Conservation (phyloP, 1,140 invertebrate species). For the Acyrthosiphon pisum region DNA sequence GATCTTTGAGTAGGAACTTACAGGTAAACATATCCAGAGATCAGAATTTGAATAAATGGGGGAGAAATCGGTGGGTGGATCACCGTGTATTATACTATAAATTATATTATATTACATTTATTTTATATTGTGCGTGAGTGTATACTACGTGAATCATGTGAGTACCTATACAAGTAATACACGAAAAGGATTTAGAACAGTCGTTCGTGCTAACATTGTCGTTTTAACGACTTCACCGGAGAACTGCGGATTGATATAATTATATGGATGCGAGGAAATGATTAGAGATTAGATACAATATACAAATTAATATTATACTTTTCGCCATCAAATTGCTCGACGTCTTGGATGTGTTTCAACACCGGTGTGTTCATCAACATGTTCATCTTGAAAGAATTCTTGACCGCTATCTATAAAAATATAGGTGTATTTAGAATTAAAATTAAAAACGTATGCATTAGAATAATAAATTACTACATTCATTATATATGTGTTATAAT, state of each 20-base stretch:
- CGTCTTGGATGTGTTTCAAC: conserved; percentile 6
- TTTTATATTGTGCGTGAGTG: background rate
- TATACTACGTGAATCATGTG: background rate
- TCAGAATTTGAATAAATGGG: background rate
- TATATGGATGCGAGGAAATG: background rate
- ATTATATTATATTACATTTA: background rate
- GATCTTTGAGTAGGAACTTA: too few species aligned
- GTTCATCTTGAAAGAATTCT: conserved; percentile 19
- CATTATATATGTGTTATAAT: too few species aligned
- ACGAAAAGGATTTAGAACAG: background rate
- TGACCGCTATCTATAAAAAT: conserved; percentile 13
- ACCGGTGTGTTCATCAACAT: background rate
- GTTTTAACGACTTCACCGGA: background rate
- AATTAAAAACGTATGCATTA: background rate
- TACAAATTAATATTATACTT: background rate
- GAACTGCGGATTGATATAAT: background rate
- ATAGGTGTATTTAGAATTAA: background rate
- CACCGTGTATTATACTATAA: background rate
- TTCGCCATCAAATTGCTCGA: background rate
- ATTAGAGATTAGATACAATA: background rate
- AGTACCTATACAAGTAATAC: background rate
- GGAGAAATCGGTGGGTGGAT: background rate
- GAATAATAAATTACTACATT: background rate
- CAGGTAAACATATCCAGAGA: background rate
- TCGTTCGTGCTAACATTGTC: background rate